phyloP scores from a whole-genome alignment of 2,888 invertebrate species.

The Lypha dubia region DNA sequence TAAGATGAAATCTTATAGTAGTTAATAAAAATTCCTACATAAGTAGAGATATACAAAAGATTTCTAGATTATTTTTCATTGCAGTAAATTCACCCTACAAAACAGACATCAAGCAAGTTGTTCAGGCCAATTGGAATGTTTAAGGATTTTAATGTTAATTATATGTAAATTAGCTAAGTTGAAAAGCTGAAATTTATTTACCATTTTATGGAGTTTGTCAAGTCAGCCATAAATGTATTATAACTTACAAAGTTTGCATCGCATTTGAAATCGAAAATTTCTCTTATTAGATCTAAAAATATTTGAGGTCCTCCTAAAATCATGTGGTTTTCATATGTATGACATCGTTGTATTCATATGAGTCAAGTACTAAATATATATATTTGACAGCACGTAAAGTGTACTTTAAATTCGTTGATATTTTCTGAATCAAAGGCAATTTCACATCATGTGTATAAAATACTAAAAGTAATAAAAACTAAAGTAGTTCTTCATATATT shows the following conservation, averaged over 20 bases:
- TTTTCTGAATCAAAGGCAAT: neutral
- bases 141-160: neutral
- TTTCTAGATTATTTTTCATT: constrained; percentile 6
- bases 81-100: constrained; percentile 16
- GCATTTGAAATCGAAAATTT: no score
- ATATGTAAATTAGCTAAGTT: neutral
- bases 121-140: neutral
- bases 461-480: constrained; percentile 5
- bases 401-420: neutral
- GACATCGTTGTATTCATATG: no score
- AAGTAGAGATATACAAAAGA: constrained; percentile 10
- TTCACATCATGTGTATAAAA: neutral
- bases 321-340: no score
- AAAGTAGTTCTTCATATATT: neutral
- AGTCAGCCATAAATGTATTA: no score
- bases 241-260: no score
- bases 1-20: constrained; percentile 35
- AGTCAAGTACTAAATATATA: no score
- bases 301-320: no score
- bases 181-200: no score
- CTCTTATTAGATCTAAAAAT: no score
- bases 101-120: neutral
- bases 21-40: constrained; percentile 49
- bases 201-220: no score
- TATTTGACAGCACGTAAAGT: neutral